Evolutionary conservation across 2,113 vertebrate species (phyloP), one percentile per base, ranked within the genome.

Genomic region (Prunella fulvescens): DNA sequence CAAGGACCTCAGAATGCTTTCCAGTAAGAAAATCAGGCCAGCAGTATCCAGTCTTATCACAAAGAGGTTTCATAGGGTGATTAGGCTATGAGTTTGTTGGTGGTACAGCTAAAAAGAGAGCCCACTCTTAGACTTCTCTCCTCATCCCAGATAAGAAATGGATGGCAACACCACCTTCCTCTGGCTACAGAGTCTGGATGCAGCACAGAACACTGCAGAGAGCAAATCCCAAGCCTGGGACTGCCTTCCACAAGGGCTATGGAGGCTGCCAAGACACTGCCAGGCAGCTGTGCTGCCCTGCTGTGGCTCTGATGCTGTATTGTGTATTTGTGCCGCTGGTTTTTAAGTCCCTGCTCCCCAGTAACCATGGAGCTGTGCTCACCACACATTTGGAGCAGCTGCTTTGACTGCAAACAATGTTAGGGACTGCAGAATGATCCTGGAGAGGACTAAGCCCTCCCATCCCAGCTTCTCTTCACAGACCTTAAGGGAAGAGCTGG

Each of bases 351-450:
- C 29, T 71, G 10, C 47, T 88, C 42, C 53, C 54, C 6, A 6
- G 1, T 28, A 57, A 35, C 28, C n/a, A 42, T 77, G 45, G 44
- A 92, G 69, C n/a, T 88, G 39, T 72, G 88, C 76, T 91, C 39
- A 53, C 25, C 58, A 70, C 67, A 78, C 56, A 70, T 65, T 62
- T 95, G 83, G 70, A 96, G 54, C 50, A 93, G 71, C 51, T 92
- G 74, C 35, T 95, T 72, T 82, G 82, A 37, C 82, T 82, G 45
- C 48, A 76, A 71, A 84, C 12, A 12, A 25, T 0, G 0, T 2
- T 5, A 3, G 71, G 56, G 56, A 86, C 25, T 0, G 0, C 64
- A 62, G 44, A 72, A 70, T 0, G 0, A 64, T 83, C 50, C 71
- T 54, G 33, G 53, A 84, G 61, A 77, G 8, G 9, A 39, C 45